phyloP scores from a whole-genome alignment of 2,797 vertebrate genomes.

The Scolopax rusticola region DNA sequence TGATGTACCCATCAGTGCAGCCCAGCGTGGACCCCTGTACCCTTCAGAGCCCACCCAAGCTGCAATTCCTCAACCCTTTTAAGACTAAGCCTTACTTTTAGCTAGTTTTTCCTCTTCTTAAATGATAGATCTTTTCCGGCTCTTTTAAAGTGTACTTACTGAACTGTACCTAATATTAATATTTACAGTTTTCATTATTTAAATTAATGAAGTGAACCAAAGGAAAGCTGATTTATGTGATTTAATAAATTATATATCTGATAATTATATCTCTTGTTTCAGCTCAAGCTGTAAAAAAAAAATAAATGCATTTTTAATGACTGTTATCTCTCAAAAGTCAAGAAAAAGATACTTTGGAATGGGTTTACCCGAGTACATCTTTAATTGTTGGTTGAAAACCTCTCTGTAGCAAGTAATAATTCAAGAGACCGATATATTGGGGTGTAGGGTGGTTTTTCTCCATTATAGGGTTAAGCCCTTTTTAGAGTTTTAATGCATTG shows the following conservation, averaged over 20 bases:
- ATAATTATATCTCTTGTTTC: not conserved
- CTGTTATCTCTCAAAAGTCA: not conserved
- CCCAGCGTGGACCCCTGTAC: not conserved
- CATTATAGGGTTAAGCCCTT: fast-evolving
- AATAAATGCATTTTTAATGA: slow-evolving; percentile 24
- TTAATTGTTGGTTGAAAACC: not conserved
- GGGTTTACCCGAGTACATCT: not conserved
- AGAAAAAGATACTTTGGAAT: not conserved
- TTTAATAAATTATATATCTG: slow-evolving; percentile 17
- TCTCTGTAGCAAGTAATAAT: not conserved
- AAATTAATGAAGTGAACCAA: slow-evolving; percentile 18
- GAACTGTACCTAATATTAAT: slow-evolving; percentile 33
- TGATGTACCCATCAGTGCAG: fast-evolving
- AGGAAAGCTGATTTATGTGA: slow-evolving; percentile 1
- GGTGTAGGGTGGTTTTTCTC: not conserved
- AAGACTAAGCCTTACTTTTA: not conserved
- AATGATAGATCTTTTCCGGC: not conserved
- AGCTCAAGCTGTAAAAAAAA: slow-evolving; percentile 1
- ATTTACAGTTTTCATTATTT: slow-evolving; percentile 36
- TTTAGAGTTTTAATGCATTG: not conserved
- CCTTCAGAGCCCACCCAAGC: not conserved
- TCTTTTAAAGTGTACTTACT: not conserved
- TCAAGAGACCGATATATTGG: not conserved
- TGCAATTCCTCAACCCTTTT: not conserved
- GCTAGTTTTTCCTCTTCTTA: not conserved